Base-by-base conservation (phyloP, 2,888 invertebrate genomes). In the Lasius fuliginosus region DNA sequence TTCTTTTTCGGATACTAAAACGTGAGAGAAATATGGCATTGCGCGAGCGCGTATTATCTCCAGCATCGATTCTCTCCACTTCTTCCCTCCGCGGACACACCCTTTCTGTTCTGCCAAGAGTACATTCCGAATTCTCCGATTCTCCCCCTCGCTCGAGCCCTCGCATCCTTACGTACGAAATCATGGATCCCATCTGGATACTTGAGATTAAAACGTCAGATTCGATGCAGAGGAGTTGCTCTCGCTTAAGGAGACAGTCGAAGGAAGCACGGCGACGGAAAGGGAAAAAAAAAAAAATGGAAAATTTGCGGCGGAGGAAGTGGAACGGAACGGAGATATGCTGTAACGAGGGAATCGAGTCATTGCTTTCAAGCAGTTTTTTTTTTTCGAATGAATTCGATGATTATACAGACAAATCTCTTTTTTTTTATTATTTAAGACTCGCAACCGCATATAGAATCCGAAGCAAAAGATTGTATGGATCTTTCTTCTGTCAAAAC, bases 151-250 rank as follows among this genome's bases (percentile, higher is more conserved):
- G 62, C 56, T 81, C 68, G 49, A 18, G 71, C 53, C 56, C 53
- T 83, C 46, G 65, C 71, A 86, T 90, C 87, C 90, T 90, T 92
- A 89, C 86, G 89, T 73, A 90, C 85, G 79, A 91, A 93, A 93
- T 93, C 92, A 88, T 87, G 88, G 92, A 94, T 92, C 93, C 92
- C 93, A 94, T 94, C 93, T 93, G 93, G 93, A 93, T 94, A 92
- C 93, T 94, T 92, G 92, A 94, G 93, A 94, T 94, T 94, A 93
- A 94, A 94, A 94, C 90, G 94, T 94, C 94, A 94, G 92, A 92
- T 92, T 92, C 90, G 91, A 90, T 83, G 85, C 67, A 68, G 86
- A 74, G 62, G 65, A 90, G 33, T 60, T 87, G 89, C 87, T 91
- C 90, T 90, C 86, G 86, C 88, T 87, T 86, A 87, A 88, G 87